phyloP scores from a whole-genome alignment of 1,140 invertebrate species.

The Hycleus cichorii region DNA sequence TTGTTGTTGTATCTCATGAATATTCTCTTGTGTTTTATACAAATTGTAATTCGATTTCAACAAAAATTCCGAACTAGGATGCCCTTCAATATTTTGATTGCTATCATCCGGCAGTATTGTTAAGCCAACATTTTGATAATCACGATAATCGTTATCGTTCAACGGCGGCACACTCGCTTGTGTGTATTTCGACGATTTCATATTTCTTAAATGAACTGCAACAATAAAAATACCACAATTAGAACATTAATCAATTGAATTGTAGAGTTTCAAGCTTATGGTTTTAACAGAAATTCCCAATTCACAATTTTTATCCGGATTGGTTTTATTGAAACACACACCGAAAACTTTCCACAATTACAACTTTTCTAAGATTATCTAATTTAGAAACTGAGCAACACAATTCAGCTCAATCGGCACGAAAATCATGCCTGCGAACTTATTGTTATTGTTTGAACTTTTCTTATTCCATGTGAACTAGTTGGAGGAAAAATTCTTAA shows the following conservation, averaged over 20 bases:
- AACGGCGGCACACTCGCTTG: constrained; percentile 28
- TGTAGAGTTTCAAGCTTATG: too few species aligned
- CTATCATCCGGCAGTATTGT: constrained; percentile 26
- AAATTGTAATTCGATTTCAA: constrained; percentile 25
- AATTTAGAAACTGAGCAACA: constrained; percentile 1
- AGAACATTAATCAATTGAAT: too few species aligned
- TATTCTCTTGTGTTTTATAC: constrained; percentile 20
- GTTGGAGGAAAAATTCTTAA: too few species aligned
- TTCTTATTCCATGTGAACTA: background rate
- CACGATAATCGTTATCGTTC: constrained; percentile 32
- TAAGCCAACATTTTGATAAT: constrained; percentile 32
- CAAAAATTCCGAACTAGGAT: constrained; percentile 29
- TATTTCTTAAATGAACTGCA: background rate
- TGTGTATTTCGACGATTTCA: constrained; percentile 37
- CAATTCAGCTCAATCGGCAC: constrained; percentile 2
- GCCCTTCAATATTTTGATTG: constrained; percentile 23
- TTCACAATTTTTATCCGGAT: background rate
- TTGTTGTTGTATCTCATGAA: constrained; percentile 17
- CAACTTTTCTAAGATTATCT: constrained; percentile 9
- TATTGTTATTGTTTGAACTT: constrained; percentile 10
- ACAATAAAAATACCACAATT: background rate
- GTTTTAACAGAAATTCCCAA: too few species aligned
- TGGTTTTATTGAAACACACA: constrained; percentile 6
- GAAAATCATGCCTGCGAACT: constrained; percentile 10
- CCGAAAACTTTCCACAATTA: constrained; percentile 10